Conservation (phyloP, 2,797 vertebrate species). For the Lycodopsis pacificus region DNA sequence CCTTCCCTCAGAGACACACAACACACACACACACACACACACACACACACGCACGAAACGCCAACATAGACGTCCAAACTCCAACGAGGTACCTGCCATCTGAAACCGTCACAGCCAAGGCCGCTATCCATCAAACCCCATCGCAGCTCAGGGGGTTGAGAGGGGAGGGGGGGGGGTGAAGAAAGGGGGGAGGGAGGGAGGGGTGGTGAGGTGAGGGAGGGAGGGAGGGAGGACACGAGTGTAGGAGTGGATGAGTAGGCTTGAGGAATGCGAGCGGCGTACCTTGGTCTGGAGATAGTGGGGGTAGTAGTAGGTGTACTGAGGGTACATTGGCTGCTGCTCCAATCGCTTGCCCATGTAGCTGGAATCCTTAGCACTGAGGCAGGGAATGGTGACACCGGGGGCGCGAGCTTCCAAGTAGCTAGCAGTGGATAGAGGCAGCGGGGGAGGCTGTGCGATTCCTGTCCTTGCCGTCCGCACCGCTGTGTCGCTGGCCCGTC, state of each 20-base stretch:
- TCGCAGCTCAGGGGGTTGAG: slow-evolving; percentile 69
- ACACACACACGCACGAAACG: slow-evolving; percentile 19
- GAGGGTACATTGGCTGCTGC: slow-evolving; percentile 99
- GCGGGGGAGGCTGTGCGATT: slow-evolving; percentile 54
- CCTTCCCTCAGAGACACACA: slow-evolving; percentile 49
- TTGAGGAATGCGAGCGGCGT: slow-evolving; percentile 72
- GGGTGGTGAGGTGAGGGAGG: slow-evolving; percentile 1
- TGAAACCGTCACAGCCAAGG: slow-evolving; percentile 73
- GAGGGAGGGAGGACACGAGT: slow-evolving; percentile 36
- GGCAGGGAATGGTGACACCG: slow-evolving; percentile 87
- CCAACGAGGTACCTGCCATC: slow-evolving; percentile 66
- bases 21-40: slow-evolving; percentile 21
- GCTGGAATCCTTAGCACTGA: slow-evolving; percentile 95
- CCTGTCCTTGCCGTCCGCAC: slow-evolving; percentile 62
- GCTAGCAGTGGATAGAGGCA: slow-evolving; percentile 63
- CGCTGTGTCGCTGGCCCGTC: slow-evolving; percentile 56
- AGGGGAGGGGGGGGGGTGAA: slow-evolving; percentile 4
- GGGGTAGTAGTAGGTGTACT: slow-evolving; percentile 99
- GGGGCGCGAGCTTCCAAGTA: slow-evolving; percentile 70
- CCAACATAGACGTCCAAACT: slow-evolving; percentile 66
- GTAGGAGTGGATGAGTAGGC: slow-evolving; percentile 53
- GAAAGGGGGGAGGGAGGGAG: slow-evolving; percentile 11
- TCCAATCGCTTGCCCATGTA: slow-evolving; percentile 99
- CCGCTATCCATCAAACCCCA: slow-evolving; percentile 74
- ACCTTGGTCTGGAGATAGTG: slow-evolving; percentile 99